Base-by-base conservation (phyloP, 2,113 vertebrate species). In the Puffinus mauretanicus region DNA sequence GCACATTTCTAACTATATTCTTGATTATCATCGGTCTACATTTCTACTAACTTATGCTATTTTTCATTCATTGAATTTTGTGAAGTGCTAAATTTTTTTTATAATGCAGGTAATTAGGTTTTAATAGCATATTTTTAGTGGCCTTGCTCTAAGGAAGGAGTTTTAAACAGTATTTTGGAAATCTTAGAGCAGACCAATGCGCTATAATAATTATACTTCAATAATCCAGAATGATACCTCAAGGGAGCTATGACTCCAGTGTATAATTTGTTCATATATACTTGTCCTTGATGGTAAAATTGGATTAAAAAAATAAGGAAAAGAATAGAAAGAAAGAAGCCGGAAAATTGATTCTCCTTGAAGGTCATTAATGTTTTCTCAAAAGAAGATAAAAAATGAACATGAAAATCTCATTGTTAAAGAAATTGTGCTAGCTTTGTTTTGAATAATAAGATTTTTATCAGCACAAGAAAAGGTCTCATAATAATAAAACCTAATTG, bases 341-440 rank as follows among this genome's bases (percentile, higher is more conserved):
- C 13, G 3, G 72, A 91, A 95, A 95, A 92, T 62, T 71, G 36
- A 89, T 96, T 95, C 61, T 92, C 62, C 78, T 65, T 24, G 67
- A 97, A 98, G 96, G 96, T 97, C 89, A 73, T 94, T 96, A 94
- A 87, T 94, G 88, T 94, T 88, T 90, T 91, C 61, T 64, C 42
- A 91, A 91, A 94, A n/a, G 78, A 90, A 95, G 82, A 76, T 92
- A 18, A 93, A 95, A 95, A 94, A 84, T 36, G 11, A 88, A 86
- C 40, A 57, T 49, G 60, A 90, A 94, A 96, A 93, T 82, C 84
- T 78, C 49, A 82, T 82, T 96, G 92, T 96, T 96, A 96, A 94
- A 87, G 71, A 95, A 97, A 84, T 60, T 3, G 2, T 77, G 36
- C 25, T 92, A 60, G 72, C 93, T 86, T 95, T 94, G 54, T 92